Evolutionary conservation across 2,797 vertebrate genomes (phyloP).

Genomic region (Leptoclinus maculatus): DNA sequence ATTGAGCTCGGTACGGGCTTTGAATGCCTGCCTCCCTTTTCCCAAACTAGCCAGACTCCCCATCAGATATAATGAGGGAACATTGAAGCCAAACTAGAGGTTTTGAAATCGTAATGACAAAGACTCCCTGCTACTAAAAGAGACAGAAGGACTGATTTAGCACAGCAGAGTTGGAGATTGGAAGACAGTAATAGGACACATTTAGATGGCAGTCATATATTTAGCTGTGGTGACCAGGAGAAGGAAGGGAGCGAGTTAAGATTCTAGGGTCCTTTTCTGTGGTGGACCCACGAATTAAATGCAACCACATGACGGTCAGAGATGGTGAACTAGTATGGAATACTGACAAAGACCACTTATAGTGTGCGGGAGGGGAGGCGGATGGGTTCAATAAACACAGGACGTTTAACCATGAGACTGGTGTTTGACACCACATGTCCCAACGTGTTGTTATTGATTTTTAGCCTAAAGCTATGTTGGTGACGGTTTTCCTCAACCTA

Average conservation of each 20-base stretch:
- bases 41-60: slow-evolving; percentile 52
- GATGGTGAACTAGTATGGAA: neutral
- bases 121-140: slow-evolving; percentile 64
- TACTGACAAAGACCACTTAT: neutral
- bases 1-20: slow-evolving; percentile 35
- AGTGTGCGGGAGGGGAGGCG: neutral
- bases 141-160: slow-evolving; percentile 72
- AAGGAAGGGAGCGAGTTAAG: slow-evolving; percentile 37
- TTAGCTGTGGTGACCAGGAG: slow-evolving; percentile 56
- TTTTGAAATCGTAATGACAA: slow-evolving; percentile 79
- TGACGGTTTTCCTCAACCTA: neutral
- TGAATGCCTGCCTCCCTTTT: slow-evolving; percentile 45
- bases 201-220: slow-evolving; percentile 66
- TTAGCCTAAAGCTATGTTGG: neutral
- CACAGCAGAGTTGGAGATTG: slow-evolving; percentile 70
- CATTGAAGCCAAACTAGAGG: slow-evolving; percentile 71
- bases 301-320: too few relatives aligned
- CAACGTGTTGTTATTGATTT: neutral
- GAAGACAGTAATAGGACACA: slow-evolving; percentile 62
- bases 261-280: slow-evolving; percentile 19
- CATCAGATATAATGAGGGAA: slow-evolving; percentile 76
- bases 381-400: neutral
- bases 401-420: neutral
- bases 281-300: neutral
- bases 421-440: neutral